phyloP scores from a whole-genome alignment of 2,888 invertebrate genomes.

The Lydus trimaculatus region DNA sequence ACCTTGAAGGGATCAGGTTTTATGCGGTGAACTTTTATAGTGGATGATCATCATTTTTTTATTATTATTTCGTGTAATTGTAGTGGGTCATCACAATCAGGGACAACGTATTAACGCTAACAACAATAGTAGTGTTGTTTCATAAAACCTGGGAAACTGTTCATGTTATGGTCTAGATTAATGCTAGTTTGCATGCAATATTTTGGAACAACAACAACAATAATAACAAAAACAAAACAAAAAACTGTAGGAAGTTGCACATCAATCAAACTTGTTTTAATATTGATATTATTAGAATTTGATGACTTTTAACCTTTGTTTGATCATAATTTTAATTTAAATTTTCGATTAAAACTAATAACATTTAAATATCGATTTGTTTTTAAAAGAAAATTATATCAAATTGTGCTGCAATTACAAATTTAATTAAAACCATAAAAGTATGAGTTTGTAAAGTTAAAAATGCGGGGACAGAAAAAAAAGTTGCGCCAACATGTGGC shows the following conservation, averaged over 20 bases:
- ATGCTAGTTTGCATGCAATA: neutral
- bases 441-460: neutral
- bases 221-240: no score
- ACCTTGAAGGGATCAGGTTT: neutral
- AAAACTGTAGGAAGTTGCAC: neutral
- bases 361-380: neutral
- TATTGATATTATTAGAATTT: neutral
- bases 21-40: neutral
- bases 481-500: constrained; percentile 1
- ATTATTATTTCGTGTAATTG: neutral
- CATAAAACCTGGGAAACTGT: neutral
- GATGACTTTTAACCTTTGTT: constrained; percentile 1
- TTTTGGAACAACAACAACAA: neutral
- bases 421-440: constrained; percentile 3
- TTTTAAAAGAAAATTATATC: neutral
- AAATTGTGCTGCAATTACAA: neutral
- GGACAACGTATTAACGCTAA: neutral
- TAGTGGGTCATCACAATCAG: neutral
- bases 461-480: neutral
- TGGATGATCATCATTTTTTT: neutral
- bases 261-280: constrained; percentile 3
- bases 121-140: neutral
- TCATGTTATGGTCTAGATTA: neutral
- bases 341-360: neutral
- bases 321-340: neutral